Conservation (phyloP, 2,888 invertebrate genomes). For the Trilocha varians region DNA sequence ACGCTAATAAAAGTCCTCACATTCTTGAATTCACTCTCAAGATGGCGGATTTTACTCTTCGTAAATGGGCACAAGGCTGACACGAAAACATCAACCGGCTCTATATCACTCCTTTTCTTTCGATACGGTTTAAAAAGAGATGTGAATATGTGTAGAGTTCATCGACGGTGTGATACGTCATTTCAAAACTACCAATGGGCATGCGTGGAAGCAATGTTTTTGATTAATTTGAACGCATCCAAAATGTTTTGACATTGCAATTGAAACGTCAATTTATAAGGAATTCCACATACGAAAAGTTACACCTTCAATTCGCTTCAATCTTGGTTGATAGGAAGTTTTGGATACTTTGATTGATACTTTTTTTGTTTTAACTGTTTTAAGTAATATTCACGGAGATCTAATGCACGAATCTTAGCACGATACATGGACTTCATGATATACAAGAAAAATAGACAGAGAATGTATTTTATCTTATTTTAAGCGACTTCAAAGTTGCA, state of each 20-base stretch:
- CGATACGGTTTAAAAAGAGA: constrained; percentile 48
- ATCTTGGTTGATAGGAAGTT: no score
- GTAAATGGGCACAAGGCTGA: constrained; percentile 74
- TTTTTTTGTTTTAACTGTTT: no score
- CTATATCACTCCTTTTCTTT: constrained; percentile 64
- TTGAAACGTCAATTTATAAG: no score
- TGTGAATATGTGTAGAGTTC: constrained; percentile 54
- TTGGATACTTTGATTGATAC: no score
- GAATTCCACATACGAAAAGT: no score
- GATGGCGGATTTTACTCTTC: constrained; percentile 76
- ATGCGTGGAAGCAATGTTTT: constrained; percentile 51
- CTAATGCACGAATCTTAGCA: no score
- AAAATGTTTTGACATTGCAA: constrained; percentile 23
- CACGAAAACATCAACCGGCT: constrained; percentile 73
- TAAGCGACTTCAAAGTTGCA: no score
- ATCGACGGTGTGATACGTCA: constrained; percentile 55
- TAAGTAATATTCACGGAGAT: no score
- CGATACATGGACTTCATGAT: no score
- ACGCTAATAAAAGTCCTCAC: constrained; percentile 67
- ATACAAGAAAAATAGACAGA: no score
- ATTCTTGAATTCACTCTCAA: constrained; percentile 77
- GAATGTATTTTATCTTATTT: no score
- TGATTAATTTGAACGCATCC: constrained; percentile 44
- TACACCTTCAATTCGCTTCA: no score
- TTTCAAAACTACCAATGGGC: constrained; percentile 56